phyloP scores from a whole-genome alignment of 1,140 invertebrate genomes.

The Drosophila subobscura region DNA sequence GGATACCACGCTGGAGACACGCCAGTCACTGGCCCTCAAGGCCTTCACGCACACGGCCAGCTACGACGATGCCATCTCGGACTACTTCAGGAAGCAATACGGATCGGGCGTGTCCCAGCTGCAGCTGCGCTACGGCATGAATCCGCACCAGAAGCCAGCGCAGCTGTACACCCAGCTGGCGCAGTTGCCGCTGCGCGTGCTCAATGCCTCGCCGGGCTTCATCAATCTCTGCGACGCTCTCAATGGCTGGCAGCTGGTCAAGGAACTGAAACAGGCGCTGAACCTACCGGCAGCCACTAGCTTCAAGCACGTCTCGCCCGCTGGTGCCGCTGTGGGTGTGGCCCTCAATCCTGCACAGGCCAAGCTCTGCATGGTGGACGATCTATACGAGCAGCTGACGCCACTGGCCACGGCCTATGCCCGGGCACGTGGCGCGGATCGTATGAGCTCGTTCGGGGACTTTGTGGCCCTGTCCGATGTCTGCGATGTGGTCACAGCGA shows the following conservation, averaged over 20 bases:
- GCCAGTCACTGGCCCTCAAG: slow-evolving; percentile 92
- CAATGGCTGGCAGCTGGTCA: slow-evolving; percentile 98
- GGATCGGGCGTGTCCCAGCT: slow-evolving; percentile 91
- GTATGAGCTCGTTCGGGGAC: slow-evolving; percentile 99
- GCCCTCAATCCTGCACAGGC: slow-evolving; percentile 90
- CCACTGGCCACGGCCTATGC: slow-evolving; percentile 98
- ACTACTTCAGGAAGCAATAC: slow-evolving; percentile 97
- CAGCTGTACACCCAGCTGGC: slow-evolving; percentile 94
- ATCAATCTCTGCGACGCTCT: slow-evolving; percentile 99
- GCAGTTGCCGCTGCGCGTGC: slow-evolving; percentile 93
- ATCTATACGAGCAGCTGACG: slow-evolving; percentile 89
- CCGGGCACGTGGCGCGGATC: slow-evolving; percentile 96
- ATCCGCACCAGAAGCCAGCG: slow-evolving; percentile 98
- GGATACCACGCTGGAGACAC: slow-evolving; percentile 89
- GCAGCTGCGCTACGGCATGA: slow-evolving; percentile 96
- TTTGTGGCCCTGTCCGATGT: slow-evolving; percentile 97
- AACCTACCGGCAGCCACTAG: slow-evolving; percentile 96
- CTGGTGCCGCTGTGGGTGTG: slow-evolving; percentile 95
- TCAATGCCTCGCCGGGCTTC: slow-evolving; percentile 96
- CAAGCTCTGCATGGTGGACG: slow-evolving; percentile 96
- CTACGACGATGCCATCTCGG: slow-evolving; percentile 97
- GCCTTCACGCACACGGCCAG: slow-evolving; percentile 98
- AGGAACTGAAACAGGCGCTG: slow-evolving; percentile 92
- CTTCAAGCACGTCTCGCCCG: slow-evolving; percentile 99
- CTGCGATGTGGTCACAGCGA: slow-evolving; percentile 94